Evolutionary conservation across 2,113 vertebrate genomes (phyloP).

Genomic region (Chaetura pelagica): DNA sequence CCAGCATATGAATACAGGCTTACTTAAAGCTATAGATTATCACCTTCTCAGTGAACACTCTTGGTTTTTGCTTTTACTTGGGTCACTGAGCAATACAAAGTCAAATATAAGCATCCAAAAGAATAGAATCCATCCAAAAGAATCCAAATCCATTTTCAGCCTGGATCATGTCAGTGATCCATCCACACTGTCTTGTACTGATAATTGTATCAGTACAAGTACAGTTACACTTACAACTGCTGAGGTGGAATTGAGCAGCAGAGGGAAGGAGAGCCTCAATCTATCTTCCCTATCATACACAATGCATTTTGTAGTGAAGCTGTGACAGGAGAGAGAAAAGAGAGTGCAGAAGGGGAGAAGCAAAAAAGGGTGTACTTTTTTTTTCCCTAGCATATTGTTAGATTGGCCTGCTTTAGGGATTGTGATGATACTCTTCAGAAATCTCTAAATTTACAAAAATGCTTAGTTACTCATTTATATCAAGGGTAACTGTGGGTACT

Average conservation of each 20-base stretch:
- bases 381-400: background rate
- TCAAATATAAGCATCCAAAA: background rate
- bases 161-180: background rate
- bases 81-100: background rate
- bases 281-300: background rate
- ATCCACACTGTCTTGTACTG: background rate
- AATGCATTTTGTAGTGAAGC: background rate
- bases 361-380: background rate
- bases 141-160: background rate
- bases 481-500: background rate
- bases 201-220: background rate
- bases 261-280: background rate
- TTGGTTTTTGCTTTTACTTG: too few relatives aligned
- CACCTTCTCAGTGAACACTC: too few relatives aligned
- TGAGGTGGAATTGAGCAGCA: background rate
- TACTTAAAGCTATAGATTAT: too few relatives aligned
- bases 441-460: background rate
- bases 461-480: background rate
- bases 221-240: background rate
- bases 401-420: background rate
- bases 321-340: background rate
- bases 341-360: background rate
- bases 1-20: too few relatives aligned
- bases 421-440: background rate
- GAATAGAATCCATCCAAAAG: background rate